Base-by-base conservation (phyloP, 1,140 invertebrate species). In the Drosophila nikananu region DNA sequence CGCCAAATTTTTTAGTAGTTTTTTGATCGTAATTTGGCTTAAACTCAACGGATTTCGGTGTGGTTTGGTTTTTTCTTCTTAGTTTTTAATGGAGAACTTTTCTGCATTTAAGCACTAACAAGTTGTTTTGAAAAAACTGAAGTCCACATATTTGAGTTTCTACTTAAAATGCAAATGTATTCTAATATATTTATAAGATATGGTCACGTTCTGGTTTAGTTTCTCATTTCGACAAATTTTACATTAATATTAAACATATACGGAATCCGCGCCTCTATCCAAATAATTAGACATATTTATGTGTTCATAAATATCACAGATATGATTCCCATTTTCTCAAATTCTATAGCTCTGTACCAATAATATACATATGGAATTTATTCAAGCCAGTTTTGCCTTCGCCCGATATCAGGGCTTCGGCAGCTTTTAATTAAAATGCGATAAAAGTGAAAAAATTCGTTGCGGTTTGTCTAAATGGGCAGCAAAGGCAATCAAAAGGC, bases 201-300 rank as follows among this genome's bases (percentile, higher is more conserved):
- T 27, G 35, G 27, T 35, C 55, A 2, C 25, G 46, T 65, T 68
- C 44, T 65, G 51, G 17, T 27, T 70, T 67, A 30, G 21, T 41
- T 32, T 72, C 52, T 27, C 27, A 32, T 59, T 37, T 51, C 32
- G 12, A 63, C 42, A 57, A 48, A 74, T 55, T 74, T 75, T 55
- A 23, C 51, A 67, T 66, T 66, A 62, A 75, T 63, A 68, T 81
- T 65, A 35, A 76, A 77, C n/a, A 63, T 57, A 57, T 63, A 58
- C 46, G 32, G 70, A 30, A 32, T 64, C 62, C 59, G 71, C 66
- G 49, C 72, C 83, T 73, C 37, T 63, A 83, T 87, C 77, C 65
- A 89, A 87, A 89, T 89, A 87, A 87, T 87, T 83, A 71, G 84
- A 87, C 83, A 87, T 87, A 83, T 87, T 87, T 87, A 87, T 87